Conservation (phyloP, 1,140 invertebrate genomes). For the Pogonomyrmex californicus region DNA sequence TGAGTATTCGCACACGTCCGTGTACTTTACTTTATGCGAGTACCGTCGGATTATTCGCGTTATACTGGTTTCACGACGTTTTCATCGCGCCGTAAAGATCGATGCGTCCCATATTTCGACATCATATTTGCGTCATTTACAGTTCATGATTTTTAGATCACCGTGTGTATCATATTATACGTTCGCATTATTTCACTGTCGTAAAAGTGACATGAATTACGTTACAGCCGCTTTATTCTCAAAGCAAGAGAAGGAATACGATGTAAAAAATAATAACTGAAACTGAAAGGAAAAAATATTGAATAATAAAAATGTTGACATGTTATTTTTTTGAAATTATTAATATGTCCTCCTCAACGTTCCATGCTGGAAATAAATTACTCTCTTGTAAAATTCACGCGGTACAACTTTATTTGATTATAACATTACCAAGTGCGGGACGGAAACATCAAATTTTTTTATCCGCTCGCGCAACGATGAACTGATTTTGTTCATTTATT, state of each 20-base stretch:
- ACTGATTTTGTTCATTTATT: conserved; percentile 46
- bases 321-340: neutral
- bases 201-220: neutral
- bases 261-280: neutral
- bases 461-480: conserved; percentile 6
- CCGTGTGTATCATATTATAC: neutral
- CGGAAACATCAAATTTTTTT: conserved; percentile 36
- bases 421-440: neutral
- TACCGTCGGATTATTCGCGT: conserved; percentile 30
- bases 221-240: neutral
- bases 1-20: conserved; percentile 25
- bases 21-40: neutral
- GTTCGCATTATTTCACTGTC: neutral
- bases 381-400: neutral
- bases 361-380: conserved; percentile 7
- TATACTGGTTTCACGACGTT: neutral
- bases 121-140: neutral
- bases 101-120: neutral
- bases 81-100: conserved; percentile 7
- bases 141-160: conserved; percentile 1
- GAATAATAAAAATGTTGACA: neutral
- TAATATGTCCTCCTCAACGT: neutral
- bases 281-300: neutral
- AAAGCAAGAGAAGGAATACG: neutral
- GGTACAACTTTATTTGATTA: neutral